Conservation (phyloP, 2,113 vertebrate genomes). For the Scopus umbretta region DNA sequence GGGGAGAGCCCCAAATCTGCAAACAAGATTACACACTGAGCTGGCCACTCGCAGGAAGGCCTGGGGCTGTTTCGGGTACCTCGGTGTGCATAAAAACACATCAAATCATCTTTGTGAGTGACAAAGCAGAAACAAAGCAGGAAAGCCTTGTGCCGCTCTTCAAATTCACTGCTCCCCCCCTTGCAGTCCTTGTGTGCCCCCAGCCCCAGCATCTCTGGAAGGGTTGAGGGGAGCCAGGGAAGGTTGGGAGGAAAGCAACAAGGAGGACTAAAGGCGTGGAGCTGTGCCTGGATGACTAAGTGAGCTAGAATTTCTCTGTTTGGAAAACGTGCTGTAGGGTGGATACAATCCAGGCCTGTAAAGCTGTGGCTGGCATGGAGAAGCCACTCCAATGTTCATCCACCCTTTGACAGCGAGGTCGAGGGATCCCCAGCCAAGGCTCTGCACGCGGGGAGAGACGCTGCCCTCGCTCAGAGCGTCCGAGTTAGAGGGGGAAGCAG, state of each 20-base stretch:
- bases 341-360: neutral
- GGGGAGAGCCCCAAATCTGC: neutral
- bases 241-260: neutral
- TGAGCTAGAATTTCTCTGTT: constrained; percentile 27
- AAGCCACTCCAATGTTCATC: neutral
- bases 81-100: neutral
- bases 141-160: neutral
- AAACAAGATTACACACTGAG: neutral
- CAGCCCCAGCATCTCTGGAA: neutral
- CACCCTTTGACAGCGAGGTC: neutral
- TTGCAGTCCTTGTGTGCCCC: neutral
- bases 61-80: neutral
- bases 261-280: neutral
- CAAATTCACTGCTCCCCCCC: neutral
- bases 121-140: neutral
- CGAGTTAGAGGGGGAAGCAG: neutral
- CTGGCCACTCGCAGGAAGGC: neutral
- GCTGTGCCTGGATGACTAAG: constrained; percentile 35
- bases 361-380: neutral
- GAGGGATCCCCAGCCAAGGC: neutral
- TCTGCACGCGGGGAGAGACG: accelerated
- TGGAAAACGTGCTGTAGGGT: constrained; percentile 2
- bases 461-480: neutral
- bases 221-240: neutral
- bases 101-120: neutral